These are phyloP conservation scores for Coenobita brevimanus DNA, from an alignment of 1,140 invertebrate genomes.

Conservation along the genomic window DNA sequence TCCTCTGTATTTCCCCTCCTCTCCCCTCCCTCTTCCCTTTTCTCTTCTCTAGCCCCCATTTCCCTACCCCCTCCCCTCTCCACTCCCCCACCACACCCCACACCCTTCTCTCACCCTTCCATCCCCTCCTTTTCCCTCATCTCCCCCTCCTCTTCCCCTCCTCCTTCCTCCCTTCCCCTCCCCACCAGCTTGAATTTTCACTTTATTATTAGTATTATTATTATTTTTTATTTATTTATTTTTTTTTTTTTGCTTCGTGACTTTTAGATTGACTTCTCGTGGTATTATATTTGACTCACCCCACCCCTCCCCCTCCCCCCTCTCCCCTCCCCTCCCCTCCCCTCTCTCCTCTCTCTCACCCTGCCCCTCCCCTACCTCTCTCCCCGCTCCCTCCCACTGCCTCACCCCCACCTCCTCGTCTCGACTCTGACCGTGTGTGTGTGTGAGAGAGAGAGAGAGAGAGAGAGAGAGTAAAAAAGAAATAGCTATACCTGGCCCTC, in stretches of 20 bases:
- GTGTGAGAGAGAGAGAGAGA: not conserved
- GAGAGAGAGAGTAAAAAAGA: constrained; percentile 1
- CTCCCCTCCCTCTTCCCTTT: not conserved
- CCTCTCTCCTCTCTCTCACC: too few relatives aligned
- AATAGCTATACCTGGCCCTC: too few relatives aligned
- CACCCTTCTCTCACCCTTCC: not conserved
- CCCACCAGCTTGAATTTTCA: not conserved
- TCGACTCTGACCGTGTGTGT: not conserved
- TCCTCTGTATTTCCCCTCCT: not conserved
- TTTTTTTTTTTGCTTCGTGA: not conserved
- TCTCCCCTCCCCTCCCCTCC: not conserved
- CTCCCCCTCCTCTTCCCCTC: not conserved
- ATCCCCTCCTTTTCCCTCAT: not conserved
- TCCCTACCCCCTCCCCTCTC: not conserved
- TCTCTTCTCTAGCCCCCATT: not conserved
- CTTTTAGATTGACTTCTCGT: not conserved
- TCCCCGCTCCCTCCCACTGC: too few relatives aligned
- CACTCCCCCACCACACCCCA: not conserved
- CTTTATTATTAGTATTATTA: not conserved
- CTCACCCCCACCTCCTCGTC: not conserved
- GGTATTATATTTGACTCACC: not conserved
- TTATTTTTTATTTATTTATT: not conserved
- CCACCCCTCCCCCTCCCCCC: not conserved
- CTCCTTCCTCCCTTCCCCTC: not conserved
- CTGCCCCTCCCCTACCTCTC: too few relatives aligned